These are phyloP conservation scores for Atrichornis clamosus DNA, from an alignment of 2,113 vertebrate species.

Conservation along the genomic window DNA sequence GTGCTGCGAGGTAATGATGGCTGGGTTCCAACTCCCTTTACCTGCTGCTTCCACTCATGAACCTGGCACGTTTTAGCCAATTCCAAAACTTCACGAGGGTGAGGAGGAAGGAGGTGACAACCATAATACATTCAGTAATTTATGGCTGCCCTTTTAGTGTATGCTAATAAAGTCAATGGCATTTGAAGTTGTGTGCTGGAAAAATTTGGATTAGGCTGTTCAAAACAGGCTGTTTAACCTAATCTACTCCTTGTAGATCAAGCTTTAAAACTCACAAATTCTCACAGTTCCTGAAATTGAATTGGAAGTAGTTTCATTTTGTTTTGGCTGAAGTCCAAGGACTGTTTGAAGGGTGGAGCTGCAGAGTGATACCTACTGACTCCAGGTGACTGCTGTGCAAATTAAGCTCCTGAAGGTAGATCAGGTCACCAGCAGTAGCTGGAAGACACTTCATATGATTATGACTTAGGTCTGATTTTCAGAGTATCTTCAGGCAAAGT, in stretches of 20 bases:
- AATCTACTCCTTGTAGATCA: constrained; percentile 76
- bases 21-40: neutral
- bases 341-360: constrained; percentile 79
- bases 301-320: constrained; percentile 77
- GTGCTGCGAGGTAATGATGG: accelerated
- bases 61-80: neutral
- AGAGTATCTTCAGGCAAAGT: constrained; percentile 80
- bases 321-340: constrained; percentile 84
- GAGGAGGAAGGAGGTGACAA: neutral
- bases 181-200: constrained; percentile 78
- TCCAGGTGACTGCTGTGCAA: constrained; percentile 85
- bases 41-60: neutral
- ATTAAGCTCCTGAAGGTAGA: constrained; percentile 82
- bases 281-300: constrained; percentile 79
- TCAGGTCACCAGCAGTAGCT: constrained; percentile 80
- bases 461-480: constrained; percentile 81
- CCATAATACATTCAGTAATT: constrained; percentile 51
- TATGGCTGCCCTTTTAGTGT: constrained; percentile 68
- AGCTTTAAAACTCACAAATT: constrained; percentile 81
- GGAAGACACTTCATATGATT: constrained; percentile 82
- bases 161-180: constrained; percentile 78
- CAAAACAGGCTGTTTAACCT: constrained; percentile 67
- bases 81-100: neutral
- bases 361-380: constrained; percentile 73
- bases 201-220: constrained; percentile 75